These are phyloP conservation scores for Boulengeromyrus knoepffleri DNA, from an alignment of 2,113 vertebrate species.

Conservation along the genomic window DNA sequence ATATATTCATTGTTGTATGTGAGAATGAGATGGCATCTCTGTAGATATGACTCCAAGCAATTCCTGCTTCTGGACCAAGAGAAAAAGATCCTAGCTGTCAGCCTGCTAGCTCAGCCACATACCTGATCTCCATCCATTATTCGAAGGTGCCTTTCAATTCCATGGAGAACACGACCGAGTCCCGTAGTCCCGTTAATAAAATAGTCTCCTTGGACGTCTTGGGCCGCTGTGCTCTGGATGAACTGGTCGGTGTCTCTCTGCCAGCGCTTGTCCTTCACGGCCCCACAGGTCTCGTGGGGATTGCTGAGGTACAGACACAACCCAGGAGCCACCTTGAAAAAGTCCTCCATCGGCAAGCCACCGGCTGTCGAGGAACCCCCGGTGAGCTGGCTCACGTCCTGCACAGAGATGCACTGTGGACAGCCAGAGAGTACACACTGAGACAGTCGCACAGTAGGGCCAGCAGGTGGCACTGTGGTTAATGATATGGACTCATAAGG, in stretches of 20 bases:
- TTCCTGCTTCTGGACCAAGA: background rate
- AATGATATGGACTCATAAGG: background rate
- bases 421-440: conserved; percentile 18
- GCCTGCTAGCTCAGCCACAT: background rate
- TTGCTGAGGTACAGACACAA: conserved; percentile 48
- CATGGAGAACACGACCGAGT: conserved; percentile 39
- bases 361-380: conserved; percentile 24
- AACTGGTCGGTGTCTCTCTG: conserved; percentile 40
- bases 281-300: conserved; percentile 42
- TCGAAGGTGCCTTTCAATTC: conserved; percentile 43
- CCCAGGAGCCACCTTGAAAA: conserved; percentile 42
- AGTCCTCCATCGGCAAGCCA: conserved; percentile 37
- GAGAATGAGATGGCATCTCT: background rate
- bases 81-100: background rate
- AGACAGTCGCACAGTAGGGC: background rate
- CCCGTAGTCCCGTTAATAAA: background rate
- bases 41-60: background rate
- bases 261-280: conserved; percentile 40
- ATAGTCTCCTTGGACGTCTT: conserved; percentile 10
- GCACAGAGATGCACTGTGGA: conserved; percentile 18
- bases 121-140: conserved; percentile 42
- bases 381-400: conserved; percentile 47
- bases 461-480: background rate
- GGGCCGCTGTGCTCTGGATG: conserved; percentile 33
- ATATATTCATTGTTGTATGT: background rate